phyloP scores from a whole-genome alignment of 2,113 vertebrate genomes.

The Mesitornis unicolor region DNA sequence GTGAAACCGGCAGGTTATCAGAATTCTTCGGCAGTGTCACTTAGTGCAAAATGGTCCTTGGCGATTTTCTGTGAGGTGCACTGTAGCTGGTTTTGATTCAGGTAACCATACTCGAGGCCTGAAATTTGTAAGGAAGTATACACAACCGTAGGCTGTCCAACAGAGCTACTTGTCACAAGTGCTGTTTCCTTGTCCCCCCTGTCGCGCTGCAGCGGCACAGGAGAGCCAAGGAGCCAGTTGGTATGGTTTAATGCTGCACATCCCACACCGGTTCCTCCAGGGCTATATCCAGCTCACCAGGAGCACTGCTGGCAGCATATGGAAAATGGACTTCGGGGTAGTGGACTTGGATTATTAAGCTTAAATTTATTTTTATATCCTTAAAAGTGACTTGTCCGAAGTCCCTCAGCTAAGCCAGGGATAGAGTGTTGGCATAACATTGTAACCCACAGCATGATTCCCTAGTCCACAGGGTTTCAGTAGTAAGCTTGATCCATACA shows the following conservation, averaged over 20 bases:
- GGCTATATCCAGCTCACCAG: rapidly evolving
- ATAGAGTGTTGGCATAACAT: rapidly evolving
- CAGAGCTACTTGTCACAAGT: rapidly evolving
- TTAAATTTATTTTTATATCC: rapidly evolving
- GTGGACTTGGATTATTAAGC: background rate
- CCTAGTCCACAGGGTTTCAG: rapidly evolving
- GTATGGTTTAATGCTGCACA: rapidly evolving
- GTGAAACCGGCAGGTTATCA: rapidly evolving
- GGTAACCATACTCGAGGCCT: rapidly evolving
- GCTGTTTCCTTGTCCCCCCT: rapidly evolving
- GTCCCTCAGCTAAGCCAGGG: background rate
- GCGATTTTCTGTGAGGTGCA: rapidly evolving
- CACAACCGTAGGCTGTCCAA: rapidly evolving
- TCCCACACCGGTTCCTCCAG: rapidly evolving
- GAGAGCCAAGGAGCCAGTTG: background rate
- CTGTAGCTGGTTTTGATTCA: rapidly evolving
- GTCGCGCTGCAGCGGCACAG: rapidly evolving
- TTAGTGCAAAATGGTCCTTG: rapidly evolving
- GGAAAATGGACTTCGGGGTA: background rate
- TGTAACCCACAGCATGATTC: rapidly evolving
- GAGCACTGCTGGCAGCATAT: rapidly evolving
- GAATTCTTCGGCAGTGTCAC: rapidly evolving
- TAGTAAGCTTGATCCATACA: rapidly evolving
- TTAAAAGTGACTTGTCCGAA: background rate
- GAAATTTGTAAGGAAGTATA: rapidly evolving